Evolutionary conservation across 1,140 invertebrate genomes (phyloP), one percentile per base, ranked within the genome.

Genomic region (Heterodera schachtii): DNA sequence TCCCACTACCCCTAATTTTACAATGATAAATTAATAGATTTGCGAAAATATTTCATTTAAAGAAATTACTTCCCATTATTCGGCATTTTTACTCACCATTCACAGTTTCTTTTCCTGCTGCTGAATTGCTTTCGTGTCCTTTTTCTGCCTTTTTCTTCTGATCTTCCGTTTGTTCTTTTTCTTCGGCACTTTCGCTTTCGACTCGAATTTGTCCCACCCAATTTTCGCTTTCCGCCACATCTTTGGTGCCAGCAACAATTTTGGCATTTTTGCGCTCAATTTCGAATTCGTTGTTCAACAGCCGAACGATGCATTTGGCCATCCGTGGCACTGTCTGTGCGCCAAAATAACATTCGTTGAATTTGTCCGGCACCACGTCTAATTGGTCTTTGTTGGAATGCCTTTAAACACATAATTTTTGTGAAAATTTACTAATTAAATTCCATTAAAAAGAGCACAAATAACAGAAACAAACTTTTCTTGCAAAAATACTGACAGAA

Each of bases 401-500:
- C 11, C 43, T 64, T 52, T 41, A 52, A 49, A 16, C 43, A 41
- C 19, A 57, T 49, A 31, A 31, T 31, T 31, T 31, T 31, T 31
- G 1, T 31, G 1, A 31, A 31, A 1, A 31, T 31, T 31, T 31
- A 31, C 31, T 31, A 31, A 31, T 31, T 31, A 31, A 31, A 31
- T 31, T 31, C 31, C 31, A 31, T 31, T 31, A 0, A 31, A 31
- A 31, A 31, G 31, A 31, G 31, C 31, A 31, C 31, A 69, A 69
- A 69, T 69, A 19, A 7, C 9, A n/a, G 9, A 8, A 41, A 71
- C 21, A 1, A 43, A 78, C 76, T 78, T 78, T 78, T 52, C 44
- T 19, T 78, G 76, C 47, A 78, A 67, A 78, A 78, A 78, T 6
- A 47, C 60, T n/a, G 76, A 78, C n/a, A 78, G 49, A 46, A 78